These are phyloP conservation scores for Petroica traversi DNA, from an alignment of 2,113 vertebrate genomes.

Conservation along the genomic window DNA sequence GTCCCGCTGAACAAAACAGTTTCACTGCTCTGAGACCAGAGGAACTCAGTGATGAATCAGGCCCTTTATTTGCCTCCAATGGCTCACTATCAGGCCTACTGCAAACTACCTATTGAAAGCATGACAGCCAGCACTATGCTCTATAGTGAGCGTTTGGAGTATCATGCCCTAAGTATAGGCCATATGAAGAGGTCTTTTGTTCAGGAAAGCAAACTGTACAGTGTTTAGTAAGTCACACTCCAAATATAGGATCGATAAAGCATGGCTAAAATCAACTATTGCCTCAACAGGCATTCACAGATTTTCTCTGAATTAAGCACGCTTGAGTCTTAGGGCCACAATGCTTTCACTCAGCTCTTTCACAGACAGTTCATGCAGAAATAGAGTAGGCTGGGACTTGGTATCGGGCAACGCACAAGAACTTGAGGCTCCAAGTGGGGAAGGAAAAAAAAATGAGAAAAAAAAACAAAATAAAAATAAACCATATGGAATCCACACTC, in stretches of 20 bases:
- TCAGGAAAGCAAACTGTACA: constrained; percentile 46
- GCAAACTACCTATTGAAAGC: constrained; percentile 60
- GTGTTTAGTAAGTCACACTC: constrained; percentile 39
- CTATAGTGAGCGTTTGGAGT: constrained; percentile 20
- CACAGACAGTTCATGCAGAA: constrained; percentile 37
- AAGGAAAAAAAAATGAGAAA: background rate
- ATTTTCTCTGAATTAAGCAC: constrained; percentile 62
- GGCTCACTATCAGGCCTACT: constrained; percentile 40
- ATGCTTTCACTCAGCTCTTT: constrained; percentile 41
- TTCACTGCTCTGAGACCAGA: background rate
- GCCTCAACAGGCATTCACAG: constrained; percentile 52
- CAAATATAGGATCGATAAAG: constrained; percentile 65
- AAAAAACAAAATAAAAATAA: constrained; percentile 56
- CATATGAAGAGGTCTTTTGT: constrained; percentile 68
- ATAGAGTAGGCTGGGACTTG: background rate
- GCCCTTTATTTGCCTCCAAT: constrained; percentile 52
- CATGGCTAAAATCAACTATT: constrained; percentile 55
- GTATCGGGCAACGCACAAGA: background rate
- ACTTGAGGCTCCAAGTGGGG: constrained; percentile 60
- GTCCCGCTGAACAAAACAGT: constrained; percentile 15
- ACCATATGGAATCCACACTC: constrained; percentile 76
- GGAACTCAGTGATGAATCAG: constrained; percentile 56
- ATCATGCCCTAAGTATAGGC: constrained; percentile 24
- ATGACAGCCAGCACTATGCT: constrained; percentile 54
- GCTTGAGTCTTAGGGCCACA: constrained; percentile 45